A percentile compares a stretch with the other conserved stretches of the same genome.
phyloP scores from a whole-genome alignment of 1,140 invertebrate species.

The Drosophila ficusphila region DNA sequence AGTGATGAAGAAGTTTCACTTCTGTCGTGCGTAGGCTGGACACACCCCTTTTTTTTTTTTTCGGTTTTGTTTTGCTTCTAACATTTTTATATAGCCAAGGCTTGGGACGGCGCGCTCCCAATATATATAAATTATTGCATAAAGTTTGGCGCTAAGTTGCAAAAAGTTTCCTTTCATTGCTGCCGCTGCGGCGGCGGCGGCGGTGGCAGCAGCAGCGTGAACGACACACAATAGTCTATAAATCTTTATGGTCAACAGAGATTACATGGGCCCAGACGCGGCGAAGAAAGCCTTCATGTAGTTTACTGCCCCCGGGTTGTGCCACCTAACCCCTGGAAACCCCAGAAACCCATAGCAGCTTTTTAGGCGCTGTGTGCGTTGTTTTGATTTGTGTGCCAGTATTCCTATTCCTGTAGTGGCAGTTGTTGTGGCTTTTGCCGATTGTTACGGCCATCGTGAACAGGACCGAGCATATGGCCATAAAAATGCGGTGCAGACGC shows the following conservation, averaged over 20 bases:
- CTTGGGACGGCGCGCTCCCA: conserved; percentile 48
- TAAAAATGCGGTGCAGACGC: conserved; percentile 76
- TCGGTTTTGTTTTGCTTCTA: conserved; percentile 40
- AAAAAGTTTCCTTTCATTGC: conserved; percentile 83
- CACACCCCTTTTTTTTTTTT: conserved; percentile 29
- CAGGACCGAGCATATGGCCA: conserved; percentile 59
- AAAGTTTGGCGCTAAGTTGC: conserved; percentile 84
- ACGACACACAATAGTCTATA: conserved; percentile 82
- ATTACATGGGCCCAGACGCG: conserved; percentile 64
- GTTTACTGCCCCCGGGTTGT: conserved; percentile 71
- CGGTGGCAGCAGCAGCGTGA: conserved; percentile 45
- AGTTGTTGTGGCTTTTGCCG: conserved; percentile 68
- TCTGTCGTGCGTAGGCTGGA: too few species aligned
- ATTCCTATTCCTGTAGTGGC: conserved; percentile 42
- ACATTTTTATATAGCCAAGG: conserved; percentile 50
- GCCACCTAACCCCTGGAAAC: conserved; percentile 4
- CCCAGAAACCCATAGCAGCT: conserved; percentile 32
- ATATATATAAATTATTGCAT: conserved; percentile 84
- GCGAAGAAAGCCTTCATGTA: conserved; percentile 61
- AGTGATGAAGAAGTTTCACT: too few species aligned
- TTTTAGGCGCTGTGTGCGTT: conserved; percentile 70
- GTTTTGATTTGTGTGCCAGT: conserved; percentile 71
- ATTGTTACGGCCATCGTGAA: conserved; percentile 27
- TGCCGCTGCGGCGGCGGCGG: conserved; percentile 50
- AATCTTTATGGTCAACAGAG: conserved; percentile 83